Base-by-base conservation (phyloP, 2,888 invertebrate species). In the Drosophila merina region DNA sequence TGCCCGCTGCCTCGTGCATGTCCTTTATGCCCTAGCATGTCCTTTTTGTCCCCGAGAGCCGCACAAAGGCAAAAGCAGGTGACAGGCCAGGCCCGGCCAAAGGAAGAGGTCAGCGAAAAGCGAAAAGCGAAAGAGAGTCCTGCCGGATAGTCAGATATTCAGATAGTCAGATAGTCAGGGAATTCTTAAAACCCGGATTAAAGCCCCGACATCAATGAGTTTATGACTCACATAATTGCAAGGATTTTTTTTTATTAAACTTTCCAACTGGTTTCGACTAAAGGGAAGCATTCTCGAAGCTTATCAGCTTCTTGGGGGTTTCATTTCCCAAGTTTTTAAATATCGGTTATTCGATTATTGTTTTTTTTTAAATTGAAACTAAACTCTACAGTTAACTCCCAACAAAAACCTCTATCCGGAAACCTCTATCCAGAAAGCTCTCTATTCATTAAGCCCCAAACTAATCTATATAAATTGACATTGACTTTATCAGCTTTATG, bases 31-130 rank as follows among this genome's bases (percentile, higher is more conserved):
- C 54, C 30, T 36, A 8, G 4, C 40, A 57, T 56, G 14, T 58
- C 58, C 58, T 64, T 64, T 64, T 64, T 66, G 64, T 64, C 64
- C 64, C 45, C 66, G 67, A 54, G 54, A 66, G 66, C 68, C 68
- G 48, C 68, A 66, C 66, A 66, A 66, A 64, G 64, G 64, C 67
- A 54, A 54, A 64, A 64, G 67, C 54, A 26, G 45, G 45, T 54
- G 64, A 64, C 64, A 64, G 45, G 36, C 52, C 67, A 64, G 36
- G 64, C 66, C 64, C 66, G 45, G 36, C 52, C 67, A 64, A 44
- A 38, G 64, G 54, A 64, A 66, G 64, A 66, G 67, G 64, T 66
- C 64, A 64, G 54, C 45, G n/a, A 26, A 51, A 36, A 20, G 25
- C 45, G n/a, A 26, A 51, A 36, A 12, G 25, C 33, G 20, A 6